Percentiles rank a stretch among this genome's conserved stretches.
These are phyloP conservation scores for Amblyopsis hoosieri DNA, from an alignment of 2,797 vertebrate genomes.

Conservation along the genomic window DNA sequence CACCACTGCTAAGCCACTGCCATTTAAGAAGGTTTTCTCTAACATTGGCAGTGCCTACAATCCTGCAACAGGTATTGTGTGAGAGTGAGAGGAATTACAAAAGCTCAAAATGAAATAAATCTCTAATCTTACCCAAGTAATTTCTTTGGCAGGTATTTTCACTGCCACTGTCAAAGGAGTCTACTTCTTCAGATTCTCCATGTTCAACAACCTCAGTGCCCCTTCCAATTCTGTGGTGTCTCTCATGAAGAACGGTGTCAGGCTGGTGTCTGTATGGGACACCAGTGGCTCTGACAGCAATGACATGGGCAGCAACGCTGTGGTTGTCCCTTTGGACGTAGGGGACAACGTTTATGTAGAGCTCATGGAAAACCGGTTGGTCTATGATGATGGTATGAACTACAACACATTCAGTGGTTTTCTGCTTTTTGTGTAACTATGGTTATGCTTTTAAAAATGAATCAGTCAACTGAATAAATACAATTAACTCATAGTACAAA, in stretches of 20 bases:
- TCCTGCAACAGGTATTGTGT: conserved; percentile 52
- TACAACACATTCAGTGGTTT: conserved; percentile 67
- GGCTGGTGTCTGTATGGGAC: conserved; percentile 53
- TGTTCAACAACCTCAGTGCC: conserved; percentile 47
- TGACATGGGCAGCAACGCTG: conserved; percentile 59
- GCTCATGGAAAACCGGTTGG: conserved; percentile 24
- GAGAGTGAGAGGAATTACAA: too few relatives aligned
- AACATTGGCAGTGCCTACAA: conserved; percentile 57
- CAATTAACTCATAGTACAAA: too few relatives aligned
- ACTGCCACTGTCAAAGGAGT: conserved; percentile 49
- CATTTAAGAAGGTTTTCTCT: conserved; percentile 50
- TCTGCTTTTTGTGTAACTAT: conserved; percentile 44
- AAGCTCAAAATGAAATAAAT: neutral
- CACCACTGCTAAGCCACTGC: conserved; percentile 23
- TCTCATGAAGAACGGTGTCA: conserved; percentile 50
- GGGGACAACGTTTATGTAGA: conserved; percentile 57
- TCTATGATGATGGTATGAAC: conserved; percentile 37
- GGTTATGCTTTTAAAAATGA: too few relatives aligned
- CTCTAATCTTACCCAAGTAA: neutral
- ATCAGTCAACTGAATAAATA: too few relatives aligned
- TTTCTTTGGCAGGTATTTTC: conserved; percentile 45
- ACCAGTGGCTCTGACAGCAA: conserved; percentile 7
- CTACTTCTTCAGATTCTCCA: conserved; percentile 61
- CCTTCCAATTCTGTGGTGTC: conserved; percentile 48
- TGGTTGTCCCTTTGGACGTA: conserved; percentile 50